Evolutionary conservation across 2,113 vertebrate species (phyloP), one percentile per base, ranked within the genome.

Genomic region (Oreotragus oreotragus): DNA sequence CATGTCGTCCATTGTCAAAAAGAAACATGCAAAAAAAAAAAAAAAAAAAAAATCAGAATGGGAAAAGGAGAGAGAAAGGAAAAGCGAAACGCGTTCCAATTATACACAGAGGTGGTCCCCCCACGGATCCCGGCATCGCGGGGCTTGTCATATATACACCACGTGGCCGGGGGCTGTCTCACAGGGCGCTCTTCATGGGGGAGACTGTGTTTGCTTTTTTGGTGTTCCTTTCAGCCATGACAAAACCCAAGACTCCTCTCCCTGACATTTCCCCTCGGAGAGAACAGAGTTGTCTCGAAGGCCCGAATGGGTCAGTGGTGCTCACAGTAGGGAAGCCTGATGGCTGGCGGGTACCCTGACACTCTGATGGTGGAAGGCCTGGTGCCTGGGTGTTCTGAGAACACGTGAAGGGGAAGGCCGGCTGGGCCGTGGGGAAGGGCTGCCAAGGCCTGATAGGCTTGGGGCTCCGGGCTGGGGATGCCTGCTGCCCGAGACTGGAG

Each of bases 21-120:
- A 99, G 99, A 99, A 99, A 99, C 99, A 99, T 99, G 99, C 99
- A 99, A 99, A 98, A 96, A 21, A 99, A 87, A 92, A 94, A 98
- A 79, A 93, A 99, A 93, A 81, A 96, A 98, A 62, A 62, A 62
- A 13, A 33, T 97, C 98, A 17, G 94, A 97, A 99, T 98, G 98
- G 98, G 98, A 98, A 76, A 62, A 92, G 73, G 80, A 88, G 94
- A 94, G 80, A 95, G 80, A 66, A 95, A 96, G 93, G 51, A 88
- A 94, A 96, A 85, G 92, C 43, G 94, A 77, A 79, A 95, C 88
- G 94, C 93, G 98, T 98, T 99, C 99, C 98, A 98, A 98, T 99
- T 98, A 88, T 98, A 99, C 98, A 98, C 88, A 98, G 98, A 98
- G 94, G 97, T 94, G 98, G 95, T 36, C 49, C 39, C 98, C 98